Evolutionary conservation across 1,140 invertebrate species (phyloP).

Genomic region (Heliconius melpomene): DNA sequence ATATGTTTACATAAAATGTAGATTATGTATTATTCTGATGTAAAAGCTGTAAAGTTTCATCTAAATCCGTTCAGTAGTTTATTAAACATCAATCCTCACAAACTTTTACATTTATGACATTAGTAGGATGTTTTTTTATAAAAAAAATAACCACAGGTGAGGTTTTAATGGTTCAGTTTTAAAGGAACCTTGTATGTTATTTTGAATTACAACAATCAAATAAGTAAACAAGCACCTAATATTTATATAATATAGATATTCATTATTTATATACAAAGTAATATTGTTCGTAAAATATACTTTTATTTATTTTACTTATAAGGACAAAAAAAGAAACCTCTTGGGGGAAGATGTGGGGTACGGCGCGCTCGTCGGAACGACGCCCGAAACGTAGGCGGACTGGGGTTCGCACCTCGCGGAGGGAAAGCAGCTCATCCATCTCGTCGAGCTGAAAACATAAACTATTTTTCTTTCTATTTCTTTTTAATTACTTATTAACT

Average conservation of each 20-base stretch:
- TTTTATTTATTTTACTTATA: neutral
- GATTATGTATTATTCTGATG: too few relatives aligned
- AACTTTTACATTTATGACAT: too few relatives aligned
- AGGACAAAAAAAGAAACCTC: conserved; percentile 54
- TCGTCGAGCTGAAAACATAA: conserved; percentile 60
- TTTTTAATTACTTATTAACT: neutral
- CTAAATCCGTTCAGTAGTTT: too few relatives aligned
- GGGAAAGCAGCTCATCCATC: conserved; percentile 72
- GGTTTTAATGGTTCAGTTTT: too few relatives aligned
- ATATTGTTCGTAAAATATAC: neutral
- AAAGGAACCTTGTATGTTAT: too few relatives aligned
- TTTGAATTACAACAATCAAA: neutral
- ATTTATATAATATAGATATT: neutral
- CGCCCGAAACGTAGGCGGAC: conserved; percentile 80
- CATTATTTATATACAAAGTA: neutral
- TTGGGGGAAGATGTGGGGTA: conserved; percentile 78
- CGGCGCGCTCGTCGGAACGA: conserved; percentile 75
- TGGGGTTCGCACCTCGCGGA: conserved; percentile 72
- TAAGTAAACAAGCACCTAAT: neutral
- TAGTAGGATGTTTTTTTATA: neutral
- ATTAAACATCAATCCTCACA: too few relatives aligned
- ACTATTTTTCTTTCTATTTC: neutral
- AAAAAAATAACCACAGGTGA: neutral
- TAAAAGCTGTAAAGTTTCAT: too few relatives aligned
- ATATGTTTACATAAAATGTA: too few relatives aligned